These are phyloP conservation scores for Teleiodes luculella DNA, from an alignment of 2,888 invertebrate species.

Conservation along the genomic window DNA sequence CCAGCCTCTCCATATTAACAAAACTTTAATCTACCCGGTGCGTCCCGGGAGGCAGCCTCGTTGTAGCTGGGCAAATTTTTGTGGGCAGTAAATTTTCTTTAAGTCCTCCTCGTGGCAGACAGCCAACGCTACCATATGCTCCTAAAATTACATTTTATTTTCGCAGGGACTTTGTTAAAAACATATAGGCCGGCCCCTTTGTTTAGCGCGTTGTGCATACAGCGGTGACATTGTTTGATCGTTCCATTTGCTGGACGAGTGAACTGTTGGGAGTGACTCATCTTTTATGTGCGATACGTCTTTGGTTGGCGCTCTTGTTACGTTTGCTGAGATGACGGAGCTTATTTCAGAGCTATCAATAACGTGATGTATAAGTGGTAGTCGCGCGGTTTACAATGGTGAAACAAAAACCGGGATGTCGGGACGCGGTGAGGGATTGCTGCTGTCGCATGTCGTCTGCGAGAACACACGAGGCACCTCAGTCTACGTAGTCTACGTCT, in stretches of 20 bases:
- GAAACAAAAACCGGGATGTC: not conserved
- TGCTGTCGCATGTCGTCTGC: too few species aligned
- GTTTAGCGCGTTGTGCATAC: not conserved
- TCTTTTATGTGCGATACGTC: constrained; percentile 35
- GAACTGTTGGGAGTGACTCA: not conserved
- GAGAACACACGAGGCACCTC: not conserved
- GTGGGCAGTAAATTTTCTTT: constrained; percentile 65
- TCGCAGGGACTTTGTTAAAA: constrained; percentile 43
- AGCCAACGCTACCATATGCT: constrained; percentile 56
- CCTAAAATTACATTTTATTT: constrained; percentile 49
- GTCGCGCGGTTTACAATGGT: not conserved
- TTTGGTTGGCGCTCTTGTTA: constrained; percentile 32
- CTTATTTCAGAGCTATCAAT: constrained; percentile 43
- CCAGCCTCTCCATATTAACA: constrained; percentile 59
- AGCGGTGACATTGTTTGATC: not conserved
- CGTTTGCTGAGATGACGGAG: constrained; percentile 26
- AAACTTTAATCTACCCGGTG: constrained; percentile 60
- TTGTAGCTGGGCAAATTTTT: constrained; percentile 52
- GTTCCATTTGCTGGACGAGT: not conserved
- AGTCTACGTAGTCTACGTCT: too few species aligned
- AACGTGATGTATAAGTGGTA: constrained; percentile 20
- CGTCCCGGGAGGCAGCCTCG: constrained; percentile 39
- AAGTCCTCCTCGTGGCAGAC: constrained; percentile 56
- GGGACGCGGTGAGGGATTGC: not conserved
- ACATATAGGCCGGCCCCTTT: not conserved